Evolutionary conservation across 2,113 vertebrate genomes (phyloP), one percentile per base, ranked within the genome.

Genomic region (Gavia stellata): DNA sequence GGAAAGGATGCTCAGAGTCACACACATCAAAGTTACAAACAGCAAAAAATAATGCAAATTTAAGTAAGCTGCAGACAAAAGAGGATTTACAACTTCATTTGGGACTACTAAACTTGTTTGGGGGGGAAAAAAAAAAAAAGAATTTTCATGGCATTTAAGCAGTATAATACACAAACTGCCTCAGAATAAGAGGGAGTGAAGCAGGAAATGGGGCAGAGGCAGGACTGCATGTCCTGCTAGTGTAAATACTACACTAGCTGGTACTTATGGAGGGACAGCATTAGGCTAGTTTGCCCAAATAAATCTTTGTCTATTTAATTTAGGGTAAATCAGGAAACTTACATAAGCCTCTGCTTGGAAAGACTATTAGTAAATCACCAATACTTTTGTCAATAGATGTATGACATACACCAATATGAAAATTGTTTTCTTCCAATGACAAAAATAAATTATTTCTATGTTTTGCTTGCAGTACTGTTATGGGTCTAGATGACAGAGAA

Each of bases 251-350:
- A 15, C 31, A 36, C 6, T 12, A 63, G 6, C 6, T 47, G 24
- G 7, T 44, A 61, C 24, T 56, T 29, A 29, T 0, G 2, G 20
- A 74, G 4, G 4, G 8, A 52, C 6, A 65, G 31, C 7, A 40
- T 53, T 18, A 68, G 8, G 38, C 28, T 78, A 52, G 19, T 40
- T 66, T 62, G 25, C 14, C 28, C 29, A 72, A 83, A 58, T 25
- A 49, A 14, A 61, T 38, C 10, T 42, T 67, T n/a, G 7, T 31
- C 42, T 34, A 7, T 23, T 50, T 63, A 45, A n/a, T 21, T 59
- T 47, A 63, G 4, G 5, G 18, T 17, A 65, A 65, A 12, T 62
- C 67, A 40, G 68, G 14, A 52, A 79, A 73, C 12, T 17, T 15
- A 20, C 15, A 16, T n/a, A 68, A 66, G 45, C 7, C 18, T 81